Base-by-base conservation (phyloP, 2,888 invertebrate species). In the Spodoptera exigua region DNA sequence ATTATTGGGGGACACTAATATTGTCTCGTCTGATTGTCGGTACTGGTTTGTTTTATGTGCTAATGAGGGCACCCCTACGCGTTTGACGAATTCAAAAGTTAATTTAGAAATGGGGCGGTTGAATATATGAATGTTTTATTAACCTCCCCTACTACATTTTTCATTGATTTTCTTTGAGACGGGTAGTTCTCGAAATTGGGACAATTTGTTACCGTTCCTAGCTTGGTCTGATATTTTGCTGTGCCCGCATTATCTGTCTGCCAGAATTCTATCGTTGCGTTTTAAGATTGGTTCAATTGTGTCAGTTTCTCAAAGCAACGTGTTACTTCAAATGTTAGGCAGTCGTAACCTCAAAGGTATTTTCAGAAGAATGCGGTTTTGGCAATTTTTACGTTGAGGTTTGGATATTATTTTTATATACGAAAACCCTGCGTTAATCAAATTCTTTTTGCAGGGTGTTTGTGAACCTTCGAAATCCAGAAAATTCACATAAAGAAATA, bases 41-140 rank as follows among this genome's bases (percentile, higher is more conserved):
- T 69, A 56, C 75, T 71, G 79, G 75, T 77, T 81, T 77, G 79
- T 80, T 85, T 83, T 78, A 81, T 80, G 81, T 82, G 82, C 74
- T 85, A 86, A 86, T 83, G 81, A 83, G 79, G 66, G 70, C 74
- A 80, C 68, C 80, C 81, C 82, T 79, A 79, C 78, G 81, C 79
- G 80, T 84, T 81, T 83, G 80, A 83, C 76, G 82, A 76, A 80
- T 76, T 78, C 79, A 69, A 74, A 79, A 80, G 81, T 86, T 86
- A 84, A 86, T 85, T 85, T 78, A 58, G 66, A 56, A 57, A 56
- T 58, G 76, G 75, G 75, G 61, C 64, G 79, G 82, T 80, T 79
- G 81, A 82, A 83, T 83, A 74, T 75, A 83, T 83, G 81, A 81
- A 83, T 83, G 77, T 82, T 79, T 81, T 83, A 82, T 73, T 69